Evolutionary conservation across 2,888 invertebrate genomes (phyloP).

Genomic region (Orthonychiurus folsomi): DNA sequence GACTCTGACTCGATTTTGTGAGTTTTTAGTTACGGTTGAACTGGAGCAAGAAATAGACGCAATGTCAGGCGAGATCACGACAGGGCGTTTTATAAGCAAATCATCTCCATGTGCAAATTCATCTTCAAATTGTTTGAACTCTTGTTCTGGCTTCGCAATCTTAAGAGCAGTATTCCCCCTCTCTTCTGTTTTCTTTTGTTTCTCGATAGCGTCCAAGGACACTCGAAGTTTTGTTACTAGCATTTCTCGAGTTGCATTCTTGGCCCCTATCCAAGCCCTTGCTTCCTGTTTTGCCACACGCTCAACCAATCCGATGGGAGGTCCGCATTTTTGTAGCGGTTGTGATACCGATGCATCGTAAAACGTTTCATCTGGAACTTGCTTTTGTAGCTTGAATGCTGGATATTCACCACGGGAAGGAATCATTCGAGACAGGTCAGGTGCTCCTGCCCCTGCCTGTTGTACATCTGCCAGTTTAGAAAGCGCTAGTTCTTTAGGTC

Average conservation of each 20-base stretch:
- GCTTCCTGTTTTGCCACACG: not conserved
- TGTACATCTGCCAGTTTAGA: not conserved
- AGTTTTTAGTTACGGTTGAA: too few relatives aligned
- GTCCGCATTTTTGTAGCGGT: not conserved
- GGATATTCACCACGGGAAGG: too few relatives aligned
- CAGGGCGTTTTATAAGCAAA: too few relatives aligned
- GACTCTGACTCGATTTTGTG: too few relatives aligned
- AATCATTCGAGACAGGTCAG: too few relatives aligned
- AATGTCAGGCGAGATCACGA: too few relatives aligned
- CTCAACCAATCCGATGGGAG: not conserved
- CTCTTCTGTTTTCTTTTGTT: not conserved
- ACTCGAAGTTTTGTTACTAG: not conserved
- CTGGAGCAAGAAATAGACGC: too few relatives aligned
- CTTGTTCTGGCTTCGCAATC: constrained; percentile 2
- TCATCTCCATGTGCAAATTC: too few relatives aligned
- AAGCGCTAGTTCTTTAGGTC: not conserved
- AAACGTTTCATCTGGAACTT: not conserved
- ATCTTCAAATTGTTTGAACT: not conserved
- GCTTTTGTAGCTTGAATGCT: too few relatives aligned
- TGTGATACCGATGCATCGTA: not conserved
- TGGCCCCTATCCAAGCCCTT: not conserved
- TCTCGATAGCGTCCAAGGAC: not conserved
- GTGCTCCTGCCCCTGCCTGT: too few relatives aligned
- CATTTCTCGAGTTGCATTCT: not conserved
- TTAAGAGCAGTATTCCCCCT: not conserved